phyloP scores from a whole-genome alignment of 2,113 vertebrate genomes.

The Pelmatolapia mariae region DNA sequence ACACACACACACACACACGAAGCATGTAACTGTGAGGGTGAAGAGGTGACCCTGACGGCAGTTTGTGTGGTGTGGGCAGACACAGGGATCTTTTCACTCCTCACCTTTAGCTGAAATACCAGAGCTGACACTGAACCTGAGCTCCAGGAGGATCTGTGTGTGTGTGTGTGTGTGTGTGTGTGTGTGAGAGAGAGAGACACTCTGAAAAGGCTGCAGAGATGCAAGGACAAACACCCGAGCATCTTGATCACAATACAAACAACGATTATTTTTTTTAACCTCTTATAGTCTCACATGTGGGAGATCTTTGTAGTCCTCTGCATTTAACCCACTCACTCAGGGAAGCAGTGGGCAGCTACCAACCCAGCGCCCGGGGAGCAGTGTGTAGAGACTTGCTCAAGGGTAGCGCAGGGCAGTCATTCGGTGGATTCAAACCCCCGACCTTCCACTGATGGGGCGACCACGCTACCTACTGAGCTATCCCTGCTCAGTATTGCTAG shows the following conservation, averaged over 20 bases:
- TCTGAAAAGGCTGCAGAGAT: neutral
- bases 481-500: neutral
- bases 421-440: neutral
- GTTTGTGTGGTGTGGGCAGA: neutral
- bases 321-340: neutral
- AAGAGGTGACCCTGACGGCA: neutral
- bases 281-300: rapidly evolving
- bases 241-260: neutral
- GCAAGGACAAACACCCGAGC: neutral
- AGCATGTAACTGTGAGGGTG: neutral
- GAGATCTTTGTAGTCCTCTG: neutral
- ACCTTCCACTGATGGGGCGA: neutral
- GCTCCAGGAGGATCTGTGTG: neutral
- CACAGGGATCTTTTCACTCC: constrained; percentile 46
- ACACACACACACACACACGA: neutral
- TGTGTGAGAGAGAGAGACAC: neutral
- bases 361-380: neutral
- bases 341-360: neutral
- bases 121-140: constrained; percentile 6
- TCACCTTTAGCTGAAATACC: constrained; percentile 14
- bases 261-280: neutral
- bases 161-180: neutral
- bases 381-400: neutral
- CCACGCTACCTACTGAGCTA: neutral
- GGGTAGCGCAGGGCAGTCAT: neutral